Base-by-base conservation (phyloP, 2,797 vertebrate species). In the Onychomys arenicola region DNA sequence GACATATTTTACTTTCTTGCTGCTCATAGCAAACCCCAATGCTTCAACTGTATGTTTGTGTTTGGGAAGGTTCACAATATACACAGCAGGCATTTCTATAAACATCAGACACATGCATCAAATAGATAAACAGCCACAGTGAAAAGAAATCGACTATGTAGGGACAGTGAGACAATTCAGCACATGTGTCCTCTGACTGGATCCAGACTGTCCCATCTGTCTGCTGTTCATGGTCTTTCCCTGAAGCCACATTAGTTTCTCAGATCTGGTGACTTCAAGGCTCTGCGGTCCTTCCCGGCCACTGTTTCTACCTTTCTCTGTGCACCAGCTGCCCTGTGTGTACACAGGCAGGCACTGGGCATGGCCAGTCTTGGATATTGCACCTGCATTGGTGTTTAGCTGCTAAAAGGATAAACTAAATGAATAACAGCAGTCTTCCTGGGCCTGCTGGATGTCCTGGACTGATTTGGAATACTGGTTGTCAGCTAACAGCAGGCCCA, bases 1-100 rank as follows among this genome's bases (percentile, higher is more conserved):
- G 37, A 83, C 23, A 37, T 16, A 89, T 55, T 89, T 93, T 69
- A 37, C 71, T 97, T 93, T 92, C 57, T 95, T 93, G 37, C 21
- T 81, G 76, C 61, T 34, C 57, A 46, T 37, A 84, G 34, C 27
- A 94, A 89, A 40, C 40, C 25, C 27, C 32, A 86, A 32, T 59
- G 21, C 67, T 89, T 91, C 63, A 85, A 91, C 37, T 65, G 17
- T 65, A 25, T 34, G 37, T 27, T 9, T 76, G 0, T 96, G 52
- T 19, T 91, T 77, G 17, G 16, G 29, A 83, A 76, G 77, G 32
- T 91, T 25, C 78, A 43, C 25, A 57, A 27, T 40, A 61, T 10
- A 52, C 7, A 78, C 9, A 59, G 17, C 21, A 61, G 23, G 12
- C 52, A 80, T 49, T 52, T 1, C 16, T 65, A 10, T 76, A 87